Conservation (phyloP, 2,797 vertebrate species). For the Ibycter americanus region DNA sequence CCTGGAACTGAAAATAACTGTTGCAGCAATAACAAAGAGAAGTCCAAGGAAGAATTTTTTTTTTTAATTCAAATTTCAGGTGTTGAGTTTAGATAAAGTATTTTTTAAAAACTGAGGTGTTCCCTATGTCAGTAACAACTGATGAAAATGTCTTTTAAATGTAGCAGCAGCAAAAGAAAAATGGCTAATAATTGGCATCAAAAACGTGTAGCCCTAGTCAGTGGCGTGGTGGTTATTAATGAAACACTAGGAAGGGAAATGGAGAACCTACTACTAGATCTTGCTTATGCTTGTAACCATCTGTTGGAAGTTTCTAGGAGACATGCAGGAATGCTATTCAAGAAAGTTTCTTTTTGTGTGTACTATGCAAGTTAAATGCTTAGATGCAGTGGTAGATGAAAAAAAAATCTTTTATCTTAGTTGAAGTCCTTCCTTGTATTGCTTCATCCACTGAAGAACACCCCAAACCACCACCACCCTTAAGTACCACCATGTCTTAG, state of each 20-base stretch:
- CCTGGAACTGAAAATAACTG: conserved; percentile 42
- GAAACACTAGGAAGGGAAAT: conserved; percentile 1
- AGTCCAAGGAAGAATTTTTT: conserved; percentile 10
- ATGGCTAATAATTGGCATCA: not conserved
- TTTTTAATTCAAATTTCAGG: conserved; percentile 42
- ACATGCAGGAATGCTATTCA: not conserved
- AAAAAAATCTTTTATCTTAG: not conserved
- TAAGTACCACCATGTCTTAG: not conserved
- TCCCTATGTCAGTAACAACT: conserved; percentile 18
- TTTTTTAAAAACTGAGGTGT: conserved; percentile 39
- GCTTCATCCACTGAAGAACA: not conserved
- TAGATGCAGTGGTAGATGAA: not conserved
- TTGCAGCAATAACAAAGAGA: conserved; percentile 68
- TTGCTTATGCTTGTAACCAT: conserved; percentile 2
- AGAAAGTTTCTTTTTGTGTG: conserved; percentile 10
- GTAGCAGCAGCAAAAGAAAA: conserved; percentile 40
- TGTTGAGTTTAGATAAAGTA: conserved; percentile 29
- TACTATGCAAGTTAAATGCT: conserved; percentile 51
- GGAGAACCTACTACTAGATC: not conserved
- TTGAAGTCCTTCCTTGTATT: conserved; percentile 1
- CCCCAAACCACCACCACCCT: not conserved
- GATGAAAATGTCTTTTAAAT: conserved; percentile 37
- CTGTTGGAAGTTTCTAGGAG: not conserved
- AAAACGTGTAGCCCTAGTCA: conserved; percentile 5
- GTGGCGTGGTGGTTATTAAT: not conserved